phyloP scores from a whole-genome alignment of 2,113 vertebrate species.

The pig (Sus scrofa) region DNA sequence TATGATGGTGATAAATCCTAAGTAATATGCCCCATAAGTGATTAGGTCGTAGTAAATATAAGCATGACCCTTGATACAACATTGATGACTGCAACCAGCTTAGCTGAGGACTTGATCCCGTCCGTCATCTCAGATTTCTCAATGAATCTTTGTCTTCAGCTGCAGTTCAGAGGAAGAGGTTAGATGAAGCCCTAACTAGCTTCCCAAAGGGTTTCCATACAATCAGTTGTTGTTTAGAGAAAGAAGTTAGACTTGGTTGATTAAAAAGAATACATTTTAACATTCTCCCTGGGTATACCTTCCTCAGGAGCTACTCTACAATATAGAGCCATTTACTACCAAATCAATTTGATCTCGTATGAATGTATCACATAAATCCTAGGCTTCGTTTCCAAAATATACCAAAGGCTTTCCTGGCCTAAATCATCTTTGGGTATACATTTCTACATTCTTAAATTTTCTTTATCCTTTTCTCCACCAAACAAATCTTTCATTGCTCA shows the following conservation, averaged over 20 bases:
- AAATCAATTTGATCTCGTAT: background rate
- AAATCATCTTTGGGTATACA: background rate
- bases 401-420: background rate
- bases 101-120: background rate
- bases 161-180: background rate
- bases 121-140: constrained; percentile 24
- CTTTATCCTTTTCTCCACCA: constrained; percentile 16
- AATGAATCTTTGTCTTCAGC: background rate
- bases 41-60: background rate
- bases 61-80: background rate
- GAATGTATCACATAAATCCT: background rate
- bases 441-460: constrained; percentile 37
- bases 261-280: constrained; percentile 3
- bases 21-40: background rate
- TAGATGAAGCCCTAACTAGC: background rate
- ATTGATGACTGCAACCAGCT: background rate
- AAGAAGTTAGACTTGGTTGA: constrained; percentile 28
- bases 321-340: constrained; percentile 2
- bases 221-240: constrained; percentile 9
- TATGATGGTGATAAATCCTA: background rate
- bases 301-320: background rate
- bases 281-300: background rate
- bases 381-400: constrained; percentile 3
- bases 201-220: background rate
- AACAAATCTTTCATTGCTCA: background rate